phyloP scores from a whole-genome alignment of 2,797 vertebrate genomes.

The Alectoris magna region DNA sequence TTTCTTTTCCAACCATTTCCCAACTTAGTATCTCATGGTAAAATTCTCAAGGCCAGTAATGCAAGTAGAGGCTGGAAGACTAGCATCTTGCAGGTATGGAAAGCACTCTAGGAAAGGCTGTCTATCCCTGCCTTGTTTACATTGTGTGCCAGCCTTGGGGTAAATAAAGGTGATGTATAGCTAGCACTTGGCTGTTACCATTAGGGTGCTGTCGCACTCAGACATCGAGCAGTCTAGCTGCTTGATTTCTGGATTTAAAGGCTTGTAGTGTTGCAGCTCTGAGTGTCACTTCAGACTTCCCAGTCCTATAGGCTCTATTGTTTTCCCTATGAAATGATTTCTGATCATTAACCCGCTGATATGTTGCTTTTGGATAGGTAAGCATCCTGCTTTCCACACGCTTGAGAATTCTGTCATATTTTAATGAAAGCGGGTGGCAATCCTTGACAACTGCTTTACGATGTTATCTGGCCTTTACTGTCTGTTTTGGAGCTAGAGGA shows the following conservation, averaged over 20 bases:
- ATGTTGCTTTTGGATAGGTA: neutral
- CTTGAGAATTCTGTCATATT: neutral
- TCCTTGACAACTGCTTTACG: neutral
- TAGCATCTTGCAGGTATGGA: neutral
- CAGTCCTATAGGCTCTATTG: neutral
- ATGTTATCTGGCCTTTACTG: neutral
- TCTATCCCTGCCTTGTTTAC: neutral
- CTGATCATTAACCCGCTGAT: neutral
- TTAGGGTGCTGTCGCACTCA: neutral
- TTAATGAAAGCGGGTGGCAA: neutral
- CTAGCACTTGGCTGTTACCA: rapidly evolving
- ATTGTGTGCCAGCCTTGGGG: neutral
- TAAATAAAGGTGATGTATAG: neutral
- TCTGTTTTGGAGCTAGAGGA: neutral
- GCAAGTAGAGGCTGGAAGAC: neutral
- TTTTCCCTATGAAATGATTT: neutral
- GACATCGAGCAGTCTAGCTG: neutral
- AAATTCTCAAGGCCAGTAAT: neutral
- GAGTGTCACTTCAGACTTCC: neutral
- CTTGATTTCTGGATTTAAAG: neutral
- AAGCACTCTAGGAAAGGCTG: neutral
- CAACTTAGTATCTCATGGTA: neutral
- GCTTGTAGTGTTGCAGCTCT: neutral
- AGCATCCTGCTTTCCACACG: neutral
- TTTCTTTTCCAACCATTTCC: neutral